Base-by-base conservation (phyloP, 1,140 invertebrate genomes). In the Hyposmocoma kahamanoa region DNA sequence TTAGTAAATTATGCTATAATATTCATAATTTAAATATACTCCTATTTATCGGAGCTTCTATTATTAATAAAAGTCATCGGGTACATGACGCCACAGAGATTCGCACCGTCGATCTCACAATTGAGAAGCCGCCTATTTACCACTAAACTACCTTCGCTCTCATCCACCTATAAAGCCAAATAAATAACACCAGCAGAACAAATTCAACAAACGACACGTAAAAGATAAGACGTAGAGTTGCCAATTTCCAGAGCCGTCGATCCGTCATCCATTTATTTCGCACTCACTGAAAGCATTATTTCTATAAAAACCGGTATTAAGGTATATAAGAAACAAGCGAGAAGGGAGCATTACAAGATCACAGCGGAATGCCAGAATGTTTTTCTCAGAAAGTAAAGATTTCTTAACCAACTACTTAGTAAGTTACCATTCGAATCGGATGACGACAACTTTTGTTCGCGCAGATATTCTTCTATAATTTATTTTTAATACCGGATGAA, bases 401-500 rank as follows among this genome's bases (percentile, higher is more conserved):
- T n/a, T 13, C 28, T 30, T n/a, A 30, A 30, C 28, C 13, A 10
- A 30, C 10, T 8, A 30, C 28, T 1, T n/a, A 30, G 13, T n/a
- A 30, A 30, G n/a, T n/a, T n/a, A 30, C 28, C 28, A 30, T 30
- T 30, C 10, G 10, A n/a, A n/a, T 32, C 8, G 44, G 32, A 26
- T 50, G 39, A 42, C 48, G 19, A 50, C 48, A 22, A 22, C 36
- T 15, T 20, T 20, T 10, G 32, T 19, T 19, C 20, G 34, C 32
- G 17, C 18, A 21, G 15, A 34, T 47, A 50, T 66, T 57, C 62
- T 59, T 61, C 67, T 75, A 77, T 77, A 76, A 80, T 77, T 80
- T 76, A 62, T 68, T 77, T 76, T 68, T 75, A 70, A 80, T 77
- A 74, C 66, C 58, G 51, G 62, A 68, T 68, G 71, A 72, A 78